Evolutionary conservation across 2,888 invertebrate genomes (phyloP).

Genomic region (Petrolisthes manimaculis): DNA sequence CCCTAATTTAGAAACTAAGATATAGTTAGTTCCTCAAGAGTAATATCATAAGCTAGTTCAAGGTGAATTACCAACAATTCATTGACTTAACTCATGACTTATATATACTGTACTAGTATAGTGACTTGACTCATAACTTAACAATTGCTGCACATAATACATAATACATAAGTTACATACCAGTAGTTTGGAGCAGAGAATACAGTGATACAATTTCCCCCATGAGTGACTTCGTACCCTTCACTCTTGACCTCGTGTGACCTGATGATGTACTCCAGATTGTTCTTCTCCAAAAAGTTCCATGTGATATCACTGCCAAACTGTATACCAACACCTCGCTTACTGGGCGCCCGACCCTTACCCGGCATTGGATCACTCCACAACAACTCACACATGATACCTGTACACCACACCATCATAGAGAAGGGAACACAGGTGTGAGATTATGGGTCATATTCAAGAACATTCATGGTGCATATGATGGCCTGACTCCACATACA

Average conservation of each 20-base stretch:
- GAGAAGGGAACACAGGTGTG: too few relatives aligned
- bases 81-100: background rate
- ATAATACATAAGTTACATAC: slow-evolving; percentile 73
- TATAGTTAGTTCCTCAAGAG: background rate
- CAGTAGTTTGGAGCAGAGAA: slow-evolving; percentile 99
- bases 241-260: slow-evolving; percentile 94
- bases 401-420: background rate
- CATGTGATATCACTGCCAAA: slow-evolving; percentile 98
- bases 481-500: too few relatives aligned
- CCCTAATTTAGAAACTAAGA: background rate
- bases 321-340: slow-evolving; percentile 97
- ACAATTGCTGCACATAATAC: background rate
- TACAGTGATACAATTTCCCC: slow-evolving; percentile 96
- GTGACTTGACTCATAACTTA: background rate
- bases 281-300: slow-evolving; percentile 85
- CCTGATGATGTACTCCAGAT: slow-evolving; percentile 91
- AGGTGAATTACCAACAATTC: too few relatives aligned
- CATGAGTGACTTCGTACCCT: slow-evolving; percentile 95
- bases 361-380: slow-evolving; percentile 99
- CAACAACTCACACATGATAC: slow-evolving; percentile 96
- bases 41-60: too few relatives aligned
- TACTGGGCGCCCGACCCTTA: slow-evolving; percentile 89
- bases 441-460: too few relatives aligned
- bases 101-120: background rate
- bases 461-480: too few relatives aligned